Conservation (phyloP, 2,888 invertebrate species). For the Oscheius onirici region DNA sequence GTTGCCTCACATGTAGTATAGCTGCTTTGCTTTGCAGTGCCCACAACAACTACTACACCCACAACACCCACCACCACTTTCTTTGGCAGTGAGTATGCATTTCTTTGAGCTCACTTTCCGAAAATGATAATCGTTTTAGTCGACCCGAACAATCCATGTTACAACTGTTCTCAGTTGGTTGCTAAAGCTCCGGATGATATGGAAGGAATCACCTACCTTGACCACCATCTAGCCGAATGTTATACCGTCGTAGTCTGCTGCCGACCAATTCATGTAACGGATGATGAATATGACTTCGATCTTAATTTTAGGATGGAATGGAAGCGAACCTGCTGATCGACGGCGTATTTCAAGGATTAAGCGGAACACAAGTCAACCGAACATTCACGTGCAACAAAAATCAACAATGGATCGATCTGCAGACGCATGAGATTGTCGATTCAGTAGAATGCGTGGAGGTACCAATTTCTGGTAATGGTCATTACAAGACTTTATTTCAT, state of each 20-base stretch:
- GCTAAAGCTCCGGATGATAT: conserved; percentile 39
- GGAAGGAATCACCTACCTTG: conserved; percentile 48
- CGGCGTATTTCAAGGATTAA: conserved; percentile 2
- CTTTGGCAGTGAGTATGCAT: conserved; percentile 10
- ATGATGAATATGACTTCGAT: too few species aligned
- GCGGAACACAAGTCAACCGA: conserved; percentile 38
- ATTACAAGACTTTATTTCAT: too few species aligned
- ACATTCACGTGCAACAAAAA: conserved; percentile 45
- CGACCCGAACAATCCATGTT: conserved; percentile 36
- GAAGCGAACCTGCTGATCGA: conserved; percentile 41
- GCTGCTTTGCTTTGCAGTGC: conserved; percentile 10
- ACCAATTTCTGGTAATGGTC: neutral
- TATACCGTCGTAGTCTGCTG: conserved; percentile 49
- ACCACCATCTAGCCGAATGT: conserved; percentile 43
- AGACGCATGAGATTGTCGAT: conserved; percentile 35
- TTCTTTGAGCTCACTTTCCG: neutral
- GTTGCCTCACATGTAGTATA: neutral
- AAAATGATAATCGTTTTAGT: conserved; percentile 1
- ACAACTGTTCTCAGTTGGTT: conserved; percentile 52
- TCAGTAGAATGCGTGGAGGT: conserved; percentile 50
- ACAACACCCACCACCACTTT: conserved; percentile 13
- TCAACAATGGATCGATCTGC: conserved; percentile 42
- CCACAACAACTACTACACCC: conserved; percentile 36
- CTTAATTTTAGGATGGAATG: conserved; percentile 28
- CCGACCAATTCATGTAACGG: conserved; percentile 48